Evolutionary conservation across 2,113 vertebrate species (phyloP), one percentile per base, ranked within the genome.

Genomic region (Pithys albifrons): DNA sequence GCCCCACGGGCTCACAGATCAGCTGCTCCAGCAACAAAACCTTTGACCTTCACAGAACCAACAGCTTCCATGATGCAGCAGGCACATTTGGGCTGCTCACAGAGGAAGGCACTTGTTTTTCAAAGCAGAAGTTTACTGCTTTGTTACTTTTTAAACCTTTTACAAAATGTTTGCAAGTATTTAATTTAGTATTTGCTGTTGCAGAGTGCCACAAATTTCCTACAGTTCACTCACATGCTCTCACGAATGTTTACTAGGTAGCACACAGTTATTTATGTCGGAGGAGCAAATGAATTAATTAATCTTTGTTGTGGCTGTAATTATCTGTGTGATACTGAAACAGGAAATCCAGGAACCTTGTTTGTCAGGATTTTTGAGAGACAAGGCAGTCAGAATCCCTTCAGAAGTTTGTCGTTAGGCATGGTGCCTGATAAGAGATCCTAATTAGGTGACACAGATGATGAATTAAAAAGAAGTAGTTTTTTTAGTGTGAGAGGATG

Each of bases 341-440:
- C 31, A 69, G 71, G 80, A 93, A 95, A 66, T 88, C 49, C 39
- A 89, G 88, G 19, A 73, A 8, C 24, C 54, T 67, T 43, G 49
- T 59, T 71, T 74, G 88, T 74, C 85, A 82, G 92, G 93, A 78
- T 86, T 89, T 75, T 71, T 82, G 85, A 65, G 45, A 96, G 75
- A 86, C 93, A 76, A 78, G 80, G 59, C 3, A 1, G 6, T 59
- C 29, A 7, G 43, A 8, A 6, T 72, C 39, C 74, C 74, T 78
- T 33, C 10, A 28, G 52, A 58, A 75, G 58, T 61, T 91, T 88
- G 96, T 97, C 95, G 86, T 48, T 28, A 73, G 72, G 55, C 46
- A 71, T 20, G 71, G 3, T 74, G 71, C 59, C 91, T 85, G 46
- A 73, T 67, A 66, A 59, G 69, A 89, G 52, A 61, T 57, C 45